Percentiles rank a stretch among this genome's conserved stretches.
Conservation (phyloP, 2,113 vertebrate species). For the Tylochromis polylepis region DNA sequence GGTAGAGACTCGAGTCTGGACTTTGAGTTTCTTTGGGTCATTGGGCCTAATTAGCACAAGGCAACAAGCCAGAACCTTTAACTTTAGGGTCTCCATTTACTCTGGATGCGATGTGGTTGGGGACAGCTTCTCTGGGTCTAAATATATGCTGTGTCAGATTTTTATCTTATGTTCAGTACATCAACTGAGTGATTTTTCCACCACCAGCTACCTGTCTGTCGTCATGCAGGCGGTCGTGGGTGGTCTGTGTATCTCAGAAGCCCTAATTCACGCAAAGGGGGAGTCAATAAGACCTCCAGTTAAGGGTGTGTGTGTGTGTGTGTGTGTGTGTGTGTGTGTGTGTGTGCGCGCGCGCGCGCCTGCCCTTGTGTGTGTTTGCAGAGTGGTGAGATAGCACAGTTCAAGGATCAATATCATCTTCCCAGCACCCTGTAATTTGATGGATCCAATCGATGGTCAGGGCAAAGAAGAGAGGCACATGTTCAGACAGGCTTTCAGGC, state of each 20-base stretch:
- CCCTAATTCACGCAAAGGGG: neutral
- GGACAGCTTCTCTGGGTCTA: neutral
- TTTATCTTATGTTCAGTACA: neutral
- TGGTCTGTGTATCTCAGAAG: slow-evolving; percentile 12
- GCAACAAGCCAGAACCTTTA: neutral
- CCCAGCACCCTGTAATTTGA: slow-evolving; percentile 70
- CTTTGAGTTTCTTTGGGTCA: neutral
- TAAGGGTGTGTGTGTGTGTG: slow-evolving; percentile 10
- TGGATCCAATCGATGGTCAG: slow-evolving; percentile 60
- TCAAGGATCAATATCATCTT: slow-evolving; percentile 69
- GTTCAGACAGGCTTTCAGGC: neutral
- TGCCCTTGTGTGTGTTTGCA: neutral
- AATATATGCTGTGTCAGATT: neutral
- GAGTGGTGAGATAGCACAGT: slow-evolving; percentile 25
- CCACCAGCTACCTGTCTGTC: neutral
- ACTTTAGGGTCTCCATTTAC: neutral
- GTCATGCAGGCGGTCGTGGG: slow-evolving; percentile 5
- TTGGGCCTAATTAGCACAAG: neutral
- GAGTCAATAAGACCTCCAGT: slow-evolving; percentile 32
- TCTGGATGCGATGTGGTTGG: neutral
- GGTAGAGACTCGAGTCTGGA: neutral
- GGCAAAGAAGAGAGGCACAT: slow-evolving; percentile 27
- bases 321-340: slow-evolving; percentile 3
- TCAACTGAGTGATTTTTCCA: neutral
- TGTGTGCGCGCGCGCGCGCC: no score